Evolutionary conservation across 2,113 vertebrate species (phyloP), one percentile per base, ranked within the genome.

Genomic region (Etheostoma spectabile): DNA sequence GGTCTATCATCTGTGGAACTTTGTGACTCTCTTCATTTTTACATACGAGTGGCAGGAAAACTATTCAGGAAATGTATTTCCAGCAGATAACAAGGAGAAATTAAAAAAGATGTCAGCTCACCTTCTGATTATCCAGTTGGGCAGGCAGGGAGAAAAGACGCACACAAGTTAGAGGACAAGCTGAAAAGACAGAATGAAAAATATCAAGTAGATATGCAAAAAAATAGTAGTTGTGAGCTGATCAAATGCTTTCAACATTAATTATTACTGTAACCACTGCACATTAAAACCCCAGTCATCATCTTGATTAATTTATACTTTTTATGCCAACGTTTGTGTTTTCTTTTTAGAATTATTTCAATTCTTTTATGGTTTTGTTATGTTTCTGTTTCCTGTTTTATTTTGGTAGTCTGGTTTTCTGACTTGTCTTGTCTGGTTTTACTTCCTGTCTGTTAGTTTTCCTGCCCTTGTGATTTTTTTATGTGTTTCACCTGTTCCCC

Each of bases 51-150:
- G 3, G 35, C 24, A 38, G 35, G 68, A 49, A 72, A 30, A 18
- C 21, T 13, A 15, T 4, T 38, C 38, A 3, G 22, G 19, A 74
- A 79, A 77, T 57, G 24, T 69, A 35, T 46, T 19, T 24, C 16
- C 5, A 53, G 11, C 22, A 62, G 49, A 45, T 64, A 73, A 70
- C 4, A 48, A 13, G 14, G 6, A 68, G 18, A 0, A 69, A 57
- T n/a, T 6, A 51, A 63, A 61, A 15, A 3, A 24, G 22, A 55
- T 12, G 7, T 14, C 13, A 42, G 52, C 91, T 67, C 76, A 95
- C 94, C 92, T 95, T 95, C 94, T 95, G 88, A 79, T 92, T 83
- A 77, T 92, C 90, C 93, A 91, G 35, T 62, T 22, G 21, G 56
- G 82, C 18, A 74, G 38, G 86, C 85, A 85, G 74, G 52, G 75